Percentiles rank a stretch among this genome's conserved stretches.
Evolutionary conservation across 2,797 vertebrate genomes (phyloP).

Genomic region (Xenopus petersii): DNA sequence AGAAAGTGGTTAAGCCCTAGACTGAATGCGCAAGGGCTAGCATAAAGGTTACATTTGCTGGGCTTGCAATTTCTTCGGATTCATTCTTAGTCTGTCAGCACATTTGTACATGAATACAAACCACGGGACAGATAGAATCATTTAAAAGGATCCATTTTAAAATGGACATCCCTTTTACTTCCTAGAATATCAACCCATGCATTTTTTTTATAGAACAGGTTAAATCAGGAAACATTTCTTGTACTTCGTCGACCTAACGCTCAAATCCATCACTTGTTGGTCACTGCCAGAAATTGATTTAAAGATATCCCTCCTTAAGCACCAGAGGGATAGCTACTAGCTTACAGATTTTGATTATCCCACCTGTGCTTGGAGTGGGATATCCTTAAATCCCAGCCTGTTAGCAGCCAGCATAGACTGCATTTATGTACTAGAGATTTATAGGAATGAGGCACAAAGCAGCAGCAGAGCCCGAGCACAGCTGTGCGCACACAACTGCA

Average conservation of each 20-base stretch:
- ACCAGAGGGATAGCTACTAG: not conserved
- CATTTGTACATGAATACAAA: too few species aligned
- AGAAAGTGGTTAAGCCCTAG: too few species aligned
- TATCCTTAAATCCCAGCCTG: conserved; percentile 7
- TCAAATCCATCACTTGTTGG: not conserved
- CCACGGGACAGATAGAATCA: too few species aligned
- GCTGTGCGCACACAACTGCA: conserved; percentile 11
- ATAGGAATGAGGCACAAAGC: not conserved
- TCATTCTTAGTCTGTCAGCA: too few species aligned
- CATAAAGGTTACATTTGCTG: too few species aligned
- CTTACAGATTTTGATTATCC: not conserved
- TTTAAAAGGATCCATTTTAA: too few species aligned
- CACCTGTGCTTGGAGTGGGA: not conserved
- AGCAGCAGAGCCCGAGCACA: not conserved
- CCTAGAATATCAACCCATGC: too few species aligned
- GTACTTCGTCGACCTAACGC: not conserved
- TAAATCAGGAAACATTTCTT: not conserved
- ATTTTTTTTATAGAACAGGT: not conserved
- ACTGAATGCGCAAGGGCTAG: too few species aligned
- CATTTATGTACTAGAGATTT: not conserved
- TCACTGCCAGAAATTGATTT: not conserved
- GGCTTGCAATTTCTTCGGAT: too few species aligned
- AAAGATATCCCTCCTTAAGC: not conserved
- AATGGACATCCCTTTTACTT: not conserved
- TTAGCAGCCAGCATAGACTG: not conserved